Base-by-base conservation (phyloP, 2,113 vertebrate species). In the Ciconia stormi region DNA sequence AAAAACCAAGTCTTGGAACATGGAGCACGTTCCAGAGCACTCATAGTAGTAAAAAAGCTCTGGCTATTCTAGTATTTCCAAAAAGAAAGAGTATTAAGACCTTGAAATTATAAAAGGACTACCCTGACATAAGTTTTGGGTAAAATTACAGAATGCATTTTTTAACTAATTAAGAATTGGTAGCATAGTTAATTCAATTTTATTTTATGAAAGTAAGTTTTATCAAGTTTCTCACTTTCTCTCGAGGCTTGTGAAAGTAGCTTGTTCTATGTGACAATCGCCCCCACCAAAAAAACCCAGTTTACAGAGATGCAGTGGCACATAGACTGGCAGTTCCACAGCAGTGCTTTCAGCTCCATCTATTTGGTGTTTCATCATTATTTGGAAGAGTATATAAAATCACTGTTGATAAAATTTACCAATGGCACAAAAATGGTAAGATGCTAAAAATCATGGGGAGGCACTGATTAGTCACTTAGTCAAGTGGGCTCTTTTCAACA, bases 341-440 rank as follows among this genome's bases (percentile, higher is more conserved):
- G 47, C 46, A 56, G 56, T 1, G 3, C 56, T 89, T 89, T 82
- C 69, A 74, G 44, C 61, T 95, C 72, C 58, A 73, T 74, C 38
- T 87, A 56, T 87, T 82, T 95, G 81, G 26, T 91, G 67, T 82
- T 87, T 89, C 13, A 7, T 76, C 26, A 34, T 94, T 95, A 82
- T 94, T 94, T 91, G 78, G 70, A 91, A 82, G 36, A 85, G 58
- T 81, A 40, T 42, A 59, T 80, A 66, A 95, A 96, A 93, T 77
- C 49, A 58, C 73, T 89, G 94, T 95, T 95, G 93, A 87, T 89
- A 95, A 95, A 93, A 94, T 91, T 89, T 94, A 79, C 85, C 91
- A 80, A 55, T 89, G 83, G 73, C 49, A 89, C 73, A 73, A 80
- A 91, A 96, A 89, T 55, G 56, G 73, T 76, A 52, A 89, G 90